Conservation (phyloP, 2,888 invertebrate genomes). For the Drosophila mettleri region DNA sequence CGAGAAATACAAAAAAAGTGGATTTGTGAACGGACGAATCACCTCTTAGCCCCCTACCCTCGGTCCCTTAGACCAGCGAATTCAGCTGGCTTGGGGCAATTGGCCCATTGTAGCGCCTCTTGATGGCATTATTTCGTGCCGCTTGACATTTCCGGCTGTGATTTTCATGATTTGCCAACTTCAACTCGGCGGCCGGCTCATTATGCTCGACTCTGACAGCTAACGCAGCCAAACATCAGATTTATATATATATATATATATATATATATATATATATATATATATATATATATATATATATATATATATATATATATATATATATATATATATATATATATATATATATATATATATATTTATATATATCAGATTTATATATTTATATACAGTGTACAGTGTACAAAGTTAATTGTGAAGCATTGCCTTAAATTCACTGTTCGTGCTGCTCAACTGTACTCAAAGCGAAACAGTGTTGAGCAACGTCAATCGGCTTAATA, state of each 20-base stretch:
- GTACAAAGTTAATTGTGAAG: background rate
- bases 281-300: background rate
- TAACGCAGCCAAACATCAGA: background rate
- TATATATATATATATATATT: background rate
- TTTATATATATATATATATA: background rate
- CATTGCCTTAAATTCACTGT: background rate
- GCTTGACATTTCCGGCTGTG: conserved; percentile 63
- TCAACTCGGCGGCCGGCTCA: conserved; percentile 25
- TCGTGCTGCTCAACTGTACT: background rate
- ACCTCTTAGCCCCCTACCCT: background rate
- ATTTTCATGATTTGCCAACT: conserved; percentile 27
- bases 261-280: background rate
- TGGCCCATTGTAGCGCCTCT: conserved; percentile 17
- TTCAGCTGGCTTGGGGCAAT: background rate
- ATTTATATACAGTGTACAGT: too few species aligned
- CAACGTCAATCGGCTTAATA: background rate
- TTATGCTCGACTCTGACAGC: conserved; percentile 1
- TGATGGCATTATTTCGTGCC: conserved; percentile 73
- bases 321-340: background rate
- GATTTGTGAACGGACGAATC: background rate
- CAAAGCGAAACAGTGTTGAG: background rate
- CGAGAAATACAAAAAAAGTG: conserved; percentile 21
- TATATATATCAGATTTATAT: background rate
- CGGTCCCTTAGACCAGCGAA: background rate
- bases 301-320: background rate